Conservation (phyloP, 2,888 invertebrate genomes). For the Drosophila austrosaltans region DNA sequence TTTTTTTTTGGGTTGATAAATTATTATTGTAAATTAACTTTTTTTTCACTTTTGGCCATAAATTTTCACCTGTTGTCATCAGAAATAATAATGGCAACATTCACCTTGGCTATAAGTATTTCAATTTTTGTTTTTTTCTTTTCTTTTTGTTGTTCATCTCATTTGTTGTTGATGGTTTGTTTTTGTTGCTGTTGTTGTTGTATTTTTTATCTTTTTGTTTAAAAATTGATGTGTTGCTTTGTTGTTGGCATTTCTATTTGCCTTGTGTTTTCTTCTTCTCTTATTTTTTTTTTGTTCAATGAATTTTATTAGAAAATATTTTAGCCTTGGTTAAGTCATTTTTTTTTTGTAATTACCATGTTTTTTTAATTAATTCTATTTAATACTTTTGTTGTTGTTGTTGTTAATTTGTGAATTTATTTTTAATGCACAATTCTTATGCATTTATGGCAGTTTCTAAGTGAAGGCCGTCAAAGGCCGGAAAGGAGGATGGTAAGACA, state of each 20-base stretch:
- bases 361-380: conserved; percentile 47
- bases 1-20: background rate
- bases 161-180: conserved; percentile 23
- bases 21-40: conserved; percentile 35
- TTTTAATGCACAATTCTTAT: conserved; percentile 58
- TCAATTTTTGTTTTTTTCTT: conserved; percentile 26
- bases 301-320: conserved; percentile 40
- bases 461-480: conserved; percentile 51
- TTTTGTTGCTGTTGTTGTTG: conserved; percentile 36
- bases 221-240: conserved; percentile 16
- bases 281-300: conserved; percentile 13
- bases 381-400: conserved; percentile 8
- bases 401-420: background rate
- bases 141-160: conserved; percentile 8
- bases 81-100: conserved; percentile 49
- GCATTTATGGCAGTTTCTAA: conserved; percentile 62
- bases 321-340: conserved; percentile 33
- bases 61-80: conserved; percentile 56
- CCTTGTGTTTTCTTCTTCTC: conserved; percentile 25
- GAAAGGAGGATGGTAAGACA: no score
- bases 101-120: conserved; percentile 59
- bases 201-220: conserved; percentile 30
- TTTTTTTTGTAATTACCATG: conserved; percentile 40
- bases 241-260: conserved; percentile 48
- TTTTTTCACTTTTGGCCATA: conserved; percentile 36